phyloP scores from a whole-genome alignment of 2,888 invertebrate species.

The Perithous albicinctus region DNA sequence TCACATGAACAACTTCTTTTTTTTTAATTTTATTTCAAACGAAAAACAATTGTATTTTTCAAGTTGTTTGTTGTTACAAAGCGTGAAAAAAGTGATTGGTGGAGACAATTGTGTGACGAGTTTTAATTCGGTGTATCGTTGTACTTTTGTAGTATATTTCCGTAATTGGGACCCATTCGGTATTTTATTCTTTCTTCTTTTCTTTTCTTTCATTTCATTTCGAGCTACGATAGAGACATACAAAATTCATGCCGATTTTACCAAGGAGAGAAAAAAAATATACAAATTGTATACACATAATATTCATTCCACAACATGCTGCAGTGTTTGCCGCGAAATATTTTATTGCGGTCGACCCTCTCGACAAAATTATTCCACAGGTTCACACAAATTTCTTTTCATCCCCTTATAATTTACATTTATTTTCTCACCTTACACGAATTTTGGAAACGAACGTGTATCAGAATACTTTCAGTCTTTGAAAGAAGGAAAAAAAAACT shows the following conservation, averaged over 20 bases:
- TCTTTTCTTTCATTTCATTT: not conserved
- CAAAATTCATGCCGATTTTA: constrained; percentile 6
- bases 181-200: not conserved
- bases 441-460: not conserved
- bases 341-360: not conserved
- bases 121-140: constrained; percentile 28
- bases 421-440: not conserved
- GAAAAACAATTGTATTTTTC: constrained; percentile 26
- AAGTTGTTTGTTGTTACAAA: constrained; percentile 27
- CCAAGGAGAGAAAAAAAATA: not conserved
- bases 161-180: constrained; percentile 25
- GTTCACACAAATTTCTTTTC: not conserved
- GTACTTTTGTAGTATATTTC: constrained; percentile 43
- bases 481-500: not conserved
- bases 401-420: not conserved
- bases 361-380: constrained; percentile 1
- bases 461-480: not conserved
- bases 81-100: constrained; percentile 28
- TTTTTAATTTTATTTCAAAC: too few relatives aligned
- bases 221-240: not conserved
- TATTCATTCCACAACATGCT: constrained; percentile 9
- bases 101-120: constrained; percentile 48
- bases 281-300: not conserved
- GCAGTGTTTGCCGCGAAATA: not conserved
- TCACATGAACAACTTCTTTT: too few relatives aligned